Base-by-base conservation (phyloP, 2,113 vertebrate species). In the Lasiurus cinereus region DNA sequence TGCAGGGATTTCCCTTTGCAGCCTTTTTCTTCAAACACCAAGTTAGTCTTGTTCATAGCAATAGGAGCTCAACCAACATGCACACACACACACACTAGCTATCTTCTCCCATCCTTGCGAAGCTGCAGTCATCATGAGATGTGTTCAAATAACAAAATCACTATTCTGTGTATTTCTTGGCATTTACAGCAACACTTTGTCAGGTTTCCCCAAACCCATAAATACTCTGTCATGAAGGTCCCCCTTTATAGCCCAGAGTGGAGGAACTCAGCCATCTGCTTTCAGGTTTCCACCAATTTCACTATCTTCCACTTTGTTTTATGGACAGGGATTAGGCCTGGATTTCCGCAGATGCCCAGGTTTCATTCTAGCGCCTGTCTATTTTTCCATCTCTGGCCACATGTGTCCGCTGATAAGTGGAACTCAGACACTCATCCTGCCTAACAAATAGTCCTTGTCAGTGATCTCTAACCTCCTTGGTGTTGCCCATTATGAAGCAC, bases 231-330 rank as follows among this genome's bases (percentile, higher is more conserved):
- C 73, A 43, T 12, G 6, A 97, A 96, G 50, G 33, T 95, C 77
- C 24, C 48, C 39, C 50, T 93, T 97, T 29, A 83, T 39, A 92
- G 82, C 10, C 76, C 87, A 67, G 66, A 21, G 0, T 52, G 19
- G 79, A 95, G 66, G 76, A 97, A 93, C 91, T 73, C 95, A 8
- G 67, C 91, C 83, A 94, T 95, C 91, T 96, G 91, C 88, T 95
- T 97, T 96, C 50, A 80, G 56, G 48, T 96, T 95, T 94, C 84
- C 29, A 82, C 87, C 31, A 3, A 83, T 94, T 95, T 90, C 86
- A 90, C 88, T 97, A 87, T 86, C 69, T 95, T 89, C 78, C 29
- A 93, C 83, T 94, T 97, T 95, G 64, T 92, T 96, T 90, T 95
- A 93, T 76, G 48, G 54, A 83, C 66, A 33, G 56, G 95, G 87